Evolutionary conservation across 2,113 vertebrate genomes (phyloP).

Genomic region (Scomber colias): DNA sequence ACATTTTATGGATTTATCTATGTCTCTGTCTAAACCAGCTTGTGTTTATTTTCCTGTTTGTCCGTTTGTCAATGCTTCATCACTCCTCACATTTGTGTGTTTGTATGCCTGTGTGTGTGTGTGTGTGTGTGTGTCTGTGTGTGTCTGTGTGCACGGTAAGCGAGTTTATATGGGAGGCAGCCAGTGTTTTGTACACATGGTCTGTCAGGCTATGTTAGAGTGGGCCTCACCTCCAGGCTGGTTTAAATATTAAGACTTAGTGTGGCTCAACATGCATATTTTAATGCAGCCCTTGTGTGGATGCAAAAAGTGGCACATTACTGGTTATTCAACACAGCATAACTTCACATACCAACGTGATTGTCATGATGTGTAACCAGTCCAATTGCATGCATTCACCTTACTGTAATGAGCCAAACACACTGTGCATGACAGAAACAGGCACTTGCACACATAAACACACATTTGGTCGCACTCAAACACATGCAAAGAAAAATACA

Average conservation of each 20-base stretch:
- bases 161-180: conserved; percentile 59
- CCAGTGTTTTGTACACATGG: conserved; percentile 70
- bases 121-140: conserved; percentile 20
- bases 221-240: conserved; percentile 80
- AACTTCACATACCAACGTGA: conserved; percentile 27
- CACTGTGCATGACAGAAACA: background rate
- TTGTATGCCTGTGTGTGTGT: conserved; percentile 21
- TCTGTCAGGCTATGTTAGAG: conserved; percentile 67
- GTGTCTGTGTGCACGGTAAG: conserved; percentile 10
- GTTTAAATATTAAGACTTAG: conserved; percentile 84
- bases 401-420: conserved; percentile 25
- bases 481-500: conserved; percentile 60
- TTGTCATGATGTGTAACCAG: background rate
- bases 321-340: conserved; percentile 18
- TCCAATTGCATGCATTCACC: background rate
- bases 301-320: conserved; percentile 50
- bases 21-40: conserved; percentile 62
- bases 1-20: conserved; percentile 59
- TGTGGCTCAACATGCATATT: conserved; percentile 80
- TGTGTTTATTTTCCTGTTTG: conserved; percentile 66
- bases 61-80: conserved; percentile 35
- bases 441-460: background rate
- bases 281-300: conserved; percentile 69
- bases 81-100: conserved; percentile 21
- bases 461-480: conserved; percentile 42